Conservation (phyloP, 2,888 invertebrate genomes). For the Nemoura dubitans region DNA sequence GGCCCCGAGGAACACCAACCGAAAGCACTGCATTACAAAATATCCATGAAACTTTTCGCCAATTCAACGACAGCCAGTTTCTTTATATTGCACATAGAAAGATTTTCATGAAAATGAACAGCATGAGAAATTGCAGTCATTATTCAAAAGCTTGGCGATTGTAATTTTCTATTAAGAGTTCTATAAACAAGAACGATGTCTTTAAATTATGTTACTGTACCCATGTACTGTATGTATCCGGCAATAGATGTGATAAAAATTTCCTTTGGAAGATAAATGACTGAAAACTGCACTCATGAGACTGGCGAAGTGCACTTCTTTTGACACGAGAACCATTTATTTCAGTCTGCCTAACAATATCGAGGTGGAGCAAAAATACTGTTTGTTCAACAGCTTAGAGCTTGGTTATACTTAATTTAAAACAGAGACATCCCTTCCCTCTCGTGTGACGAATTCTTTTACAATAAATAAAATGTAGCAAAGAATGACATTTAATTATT, state of each 20-base stretch:
- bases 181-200: not conserved
- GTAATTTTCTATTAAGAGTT: not conserved
- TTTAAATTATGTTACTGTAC: not conserved
- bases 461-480: no score
- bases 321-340: no score
- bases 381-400: no score
- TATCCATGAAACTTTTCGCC: not conserved
- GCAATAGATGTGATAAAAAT: not conserved
- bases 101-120: constrained; percentile 12
- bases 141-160: not conserved
- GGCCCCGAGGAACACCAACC: not conserved
- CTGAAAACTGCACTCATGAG: no score
- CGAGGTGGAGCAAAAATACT: no score
- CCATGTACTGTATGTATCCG: not conserved
- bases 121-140: not conserved
- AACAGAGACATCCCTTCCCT: no score
- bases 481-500: no score
- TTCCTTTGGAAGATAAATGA: not conserved
- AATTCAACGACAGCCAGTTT: not conserved
- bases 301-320: no score
- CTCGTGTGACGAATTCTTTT: no score
- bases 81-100: not conserved
- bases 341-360: no score
- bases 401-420: no score
- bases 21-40: not conserved